phyloP scores from a whole-genome alignment of 2,113 vertebrate species.

The Donacobius atricapilla region DNA sequence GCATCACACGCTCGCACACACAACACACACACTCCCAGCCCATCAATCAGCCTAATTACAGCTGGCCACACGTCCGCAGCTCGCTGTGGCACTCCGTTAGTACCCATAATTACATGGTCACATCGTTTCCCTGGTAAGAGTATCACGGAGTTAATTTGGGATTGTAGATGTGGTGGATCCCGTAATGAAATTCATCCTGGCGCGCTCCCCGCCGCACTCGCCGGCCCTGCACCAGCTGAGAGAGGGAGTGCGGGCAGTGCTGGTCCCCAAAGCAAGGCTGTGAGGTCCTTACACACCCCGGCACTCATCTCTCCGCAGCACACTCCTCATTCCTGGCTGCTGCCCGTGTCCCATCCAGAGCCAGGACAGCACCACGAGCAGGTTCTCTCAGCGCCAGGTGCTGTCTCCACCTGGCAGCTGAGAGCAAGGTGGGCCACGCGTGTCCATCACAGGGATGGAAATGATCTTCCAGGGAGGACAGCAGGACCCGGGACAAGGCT shows the following conservation, averaged over 20 bases:
- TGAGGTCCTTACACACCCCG: accelerated
- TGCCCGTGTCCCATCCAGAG: accelerated
- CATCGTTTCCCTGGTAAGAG: neutral
- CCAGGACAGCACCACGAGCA: neutral
- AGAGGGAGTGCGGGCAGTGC: accelerated
- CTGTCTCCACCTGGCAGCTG: neutral
- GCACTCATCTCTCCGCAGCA: neutral
- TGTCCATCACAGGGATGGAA: accelerated
- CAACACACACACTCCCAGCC: neutral
- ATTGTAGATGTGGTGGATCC: neutral
- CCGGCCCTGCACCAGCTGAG: neutral
- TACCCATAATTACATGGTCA: neutral
- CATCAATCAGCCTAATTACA: conserved; percentile 52
- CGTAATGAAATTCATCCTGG: neutral
- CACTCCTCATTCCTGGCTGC: neutral
- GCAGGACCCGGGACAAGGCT: neutral
- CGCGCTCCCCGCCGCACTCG: accelerated
- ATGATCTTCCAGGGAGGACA: accelerated
- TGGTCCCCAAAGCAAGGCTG: neutral
- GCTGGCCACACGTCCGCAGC: neutral
- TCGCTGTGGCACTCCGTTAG: neutral
- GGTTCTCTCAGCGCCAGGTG: accelerated
- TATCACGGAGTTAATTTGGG: neutral
- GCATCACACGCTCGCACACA: neutral
- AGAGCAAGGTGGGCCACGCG: neutral